Base-by-base conservation (phyloP, 2,113 vertebrate genomes). In the Hypocryptadius cinnamomeus region DNA sequence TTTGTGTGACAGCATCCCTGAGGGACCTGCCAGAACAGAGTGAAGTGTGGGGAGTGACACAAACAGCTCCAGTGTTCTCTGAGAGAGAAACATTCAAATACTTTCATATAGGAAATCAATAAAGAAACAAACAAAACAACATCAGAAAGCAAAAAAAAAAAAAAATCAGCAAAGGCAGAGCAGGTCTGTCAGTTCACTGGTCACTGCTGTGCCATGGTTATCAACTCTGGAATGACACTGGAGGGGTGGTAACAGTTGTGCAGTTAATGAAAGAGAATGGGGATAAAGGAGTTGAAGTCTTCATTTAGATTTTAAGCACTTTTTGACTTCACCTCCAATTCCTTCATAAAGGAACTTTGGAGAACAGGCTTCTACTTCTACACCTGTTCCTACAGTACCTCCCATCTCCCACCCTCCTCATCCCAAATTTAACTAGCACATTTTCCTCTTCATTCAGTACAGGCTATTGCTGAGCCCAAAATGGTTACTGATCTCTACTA, bases 11-110 rank as follows among this genome's bases (percentile, higher is more conserved):
- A 79, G 8, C 50, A 8, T 3, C 51, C 56, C 56, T 24, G 47
- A 18, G 59, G n/a, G 10, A 4, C n/a, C 14, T 1, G 0, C 48
- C 72, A 68, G 56, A 57, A 56, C 0, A 2, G 59, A 18, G 35
- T 4, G 31, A 39, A 53, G 22, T 2, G 31, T 39, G 61, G 21
- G 56, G 16, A 76, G 11, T 10, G 76, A 63, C 56, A 64, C 40
- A 66, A 33, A 17, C 53, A 12, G 15, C 42, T 56, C 51, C n/a
- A 7, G n/a, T 19, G 57, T 71, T 33, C 66, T 40, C n/a, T 44
- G 27, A 66, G 6, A 40, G 16, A 4, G 15, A 72, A 71, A 64
- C 30, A 27, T 31, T 50, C 11, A 3, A 50, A 79, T n/a, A 30
- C 14, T 66, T n/a, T 19, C 56, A 23, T 12, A 17, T 21, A 40